Conservation (phyloP, 2,113 vertebrate species). For the Himantopus leucocephalus region DNA sequence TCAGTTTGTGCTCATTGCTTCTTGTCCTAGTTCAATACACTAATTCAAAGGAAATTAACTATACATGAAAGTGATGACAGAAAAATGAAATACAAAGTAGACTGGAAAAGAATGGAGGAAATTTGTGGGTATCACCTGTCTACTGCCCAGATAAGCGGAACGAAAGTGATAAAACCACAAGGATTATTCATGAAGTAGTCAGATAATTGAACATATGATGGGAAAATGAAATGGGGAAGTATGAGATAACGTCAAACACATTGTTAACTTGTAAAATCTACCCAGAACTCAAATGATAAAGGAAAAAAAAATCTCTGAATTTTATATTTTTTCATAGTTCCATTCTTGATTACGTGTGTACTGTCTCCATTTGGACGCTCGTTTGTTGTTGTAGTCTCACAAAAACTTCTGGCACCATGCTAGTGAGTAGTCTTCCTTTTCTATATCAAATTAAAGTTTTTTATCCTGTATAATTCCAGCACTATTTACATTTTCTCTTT, state of each 20-base stretch:
- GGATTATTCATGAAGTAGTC: not conserved
- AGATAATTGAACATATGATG: not conserved
- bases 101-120: not conserved
- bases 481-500: not conserved
- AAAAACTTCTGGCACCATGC: not conserved
- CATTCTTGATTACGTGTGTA: not conserved
- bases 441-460: not conserved
- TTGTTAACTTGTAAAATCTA: not conserved
- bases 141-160: not conserved
- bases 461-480: not conserved
- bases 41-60: not conserved
- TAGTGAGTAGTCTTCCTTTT: not conserved
- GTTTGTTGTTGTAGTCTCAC: not conserved
- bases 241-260: not conserved
- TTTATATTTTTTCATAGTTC: not conserved
- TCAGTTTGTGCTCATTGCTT: not conserved
- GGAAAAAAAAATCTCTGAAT: not conserved
- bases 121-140: not conserved
- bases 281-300: not conserved
- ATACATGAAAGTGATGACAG: not conserved
- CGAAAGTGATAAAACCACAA: not conserved
- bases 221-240: not conserved
- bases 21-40: not conserved
- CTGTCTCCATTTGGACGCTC: not conserved
- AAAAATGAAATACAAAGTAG: not conserved